phyloP scores from a whole-genome alignment of 2,888 invertebrate genomes.

The Nomada flava region DNA sequence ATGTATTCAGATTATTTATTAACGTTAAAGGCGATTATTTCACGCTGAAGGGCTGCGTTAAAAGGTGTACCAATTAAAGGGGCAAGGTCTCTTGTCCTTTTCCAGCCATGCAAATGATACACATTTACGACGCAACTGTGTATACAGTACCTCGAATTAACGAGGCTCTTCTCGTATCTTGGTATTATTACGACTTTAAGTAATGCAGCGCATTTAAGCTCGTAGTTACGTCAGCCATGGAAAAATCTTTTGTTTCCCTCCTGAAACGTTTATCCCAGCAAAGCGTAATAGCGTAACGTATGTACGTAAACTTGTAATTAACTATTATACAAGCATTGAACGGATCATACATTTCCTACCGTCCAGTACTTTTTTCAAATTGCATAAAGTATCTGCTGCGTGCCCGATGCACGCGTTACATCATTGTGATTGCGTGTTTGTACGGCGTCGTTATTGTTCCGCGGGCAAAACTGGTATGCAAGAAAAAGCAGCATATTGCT shows the following conservation, averaged over 20 bases:
- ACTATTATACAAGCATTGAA: slow-evolving; percentile 12
- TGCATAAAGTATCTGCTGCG: neutral
- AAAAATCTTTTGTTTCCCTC: slow-evolving; percentile 59
- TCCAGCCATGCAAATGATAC: slow-evolving; percentile 40
- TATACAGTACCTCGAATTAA: slow-evolving; percentile 62
- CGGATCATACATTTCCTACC: neutral
- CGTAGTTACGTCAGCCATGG: slow-evolving; percentile 43
- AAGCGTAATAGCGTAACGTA: slow-evolving; percentile 21
- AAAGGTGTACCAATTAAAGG: slow-evolving; percentile 26
- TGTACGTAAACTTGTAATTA: slow-evolving; percentile 43
- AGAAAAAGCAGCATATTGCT: slow-evolving; percentile 29
- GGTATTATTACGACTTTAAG: slow-evolving; percentile 60
- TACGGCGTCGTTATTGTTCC: neutral
- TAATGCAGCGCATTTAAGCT: slow-evolving; percentile 63
- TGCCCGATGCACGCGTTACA: neutral
- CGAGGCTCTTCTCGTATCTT: slow-evolving; percentile 62
- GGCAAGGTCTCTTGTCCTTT: slow-evolving; percentile 45
- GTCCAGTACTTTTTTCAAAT: neutral
- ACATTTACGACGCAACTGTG: slow-evolving; percentile 31
- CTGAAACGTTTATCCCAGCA: slow-evolving; percentile 35
- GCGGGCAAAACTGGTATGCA: neutral
- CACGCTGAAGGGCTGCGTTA: neutral
- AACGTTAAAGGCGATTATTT: slow-evolving; percentile 15
- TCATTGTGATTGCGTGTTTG: slow-evolving; percentile 2
- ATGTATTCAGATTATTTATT: neutral